Evolutionary conservation across 2,888 invertebrate species (phyloP).

Genomic region (Agriopis marginaria): DNA sequence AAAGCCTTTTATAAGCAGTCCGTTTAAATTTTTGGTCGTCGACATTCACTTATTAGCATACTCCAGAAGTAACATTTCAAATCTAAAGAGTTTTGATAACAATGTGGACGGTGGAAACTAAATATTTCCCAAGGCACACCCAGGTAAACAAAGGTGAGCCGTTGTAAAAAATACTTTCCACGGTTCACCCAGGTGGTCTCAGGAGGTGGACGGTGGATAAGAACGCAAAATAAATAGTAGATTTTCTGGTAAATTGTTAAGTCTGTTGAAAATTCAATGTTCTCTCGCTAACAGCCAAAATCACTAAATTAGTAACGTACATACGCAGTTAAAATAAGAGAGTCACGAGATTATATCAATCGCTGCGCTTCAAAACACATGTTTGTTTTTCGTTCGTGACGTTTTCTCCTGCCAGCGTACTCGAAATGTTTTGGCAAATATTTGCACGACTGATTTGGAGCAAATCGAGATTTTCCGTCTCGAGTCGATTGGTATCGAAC

Average conservation of each 20-base stretch:
- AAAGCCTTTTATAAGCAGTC: neutral
- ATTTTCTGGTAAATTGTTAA: neutral
- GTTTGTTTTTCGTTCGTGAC: constrained; percentile 13
- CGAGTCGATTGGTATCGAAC: constrained; percentile 20
- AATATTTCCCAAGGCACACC: no score
- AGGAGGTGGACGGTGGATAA: no score
- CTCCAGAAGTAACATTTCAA: no score
- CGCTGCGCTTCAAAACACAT: constrained; percentile 9
- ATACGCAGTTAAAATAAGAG: constrained; percentile 3
- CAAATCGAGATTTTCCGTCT: constrained; percentile 28
- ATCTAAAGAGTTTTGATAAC: no score
- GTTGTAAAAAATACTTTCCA: no score
- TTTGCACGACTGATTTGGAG: constrained; percentile 31
- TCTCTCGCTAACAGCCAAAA: neutral
- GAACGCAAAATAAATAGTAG: no score
- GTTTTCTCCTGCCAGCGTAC: constrained; percentile 11
- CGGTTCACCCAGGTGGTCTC: no score
- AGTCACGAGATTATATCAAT: constrained; percentile 18
- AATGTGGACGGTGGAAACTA: no score
- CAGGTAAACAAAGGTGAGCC: no score
- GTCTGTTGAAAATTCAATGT: neutral
- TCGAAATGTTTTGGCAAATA: constrained; percentile 26
- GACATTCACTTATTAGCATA: no score
- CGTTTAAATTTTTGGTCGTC: neutral
- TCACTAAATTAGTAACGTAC: neutral